Evolutionary conservation across 2,113 vertebrate species (phyloP), one percentile per base, ranked within the genome.

Genomic region (Siniperca chuatsi): DNA sequence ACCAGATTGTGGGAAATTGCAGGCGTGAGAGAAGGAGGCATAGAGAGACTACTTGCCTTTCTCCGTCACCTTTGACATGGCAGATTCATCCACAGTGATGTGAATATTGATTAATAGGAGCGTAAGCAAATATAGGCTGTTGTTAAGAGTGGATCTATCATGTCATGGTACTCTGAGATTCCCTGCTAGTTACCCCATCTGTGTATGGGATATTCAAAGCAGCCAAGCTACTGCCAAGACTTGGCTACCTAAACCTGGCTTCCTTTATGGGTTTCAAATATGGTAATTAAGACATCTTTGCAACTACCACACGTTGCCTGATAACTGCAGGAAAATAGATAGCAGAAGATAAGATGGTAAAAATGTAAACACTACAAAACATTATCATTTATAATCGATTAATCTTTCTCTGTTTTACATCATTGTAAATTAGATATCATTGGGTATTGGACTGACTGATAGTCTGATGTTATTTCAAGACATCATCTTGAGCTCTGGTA

Each of bases 41-140:
- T 18, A 44, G 48, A 81, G 58, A 55, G 60, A 65, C 23, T 20
- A 35, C 74, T 42, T 13, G 40, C 68, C 52, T 77, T 74, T 71
- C 46, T 60, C 44, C 23, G 16, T 60, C 80, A 73, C 83, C 74
- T 82, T 86, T 80, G 77, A 84, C 82, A 77, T 54, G 69, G 70
- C 25, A 74, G 57, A 85, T 79, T 60, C 54, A 68, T 82, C 74
- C 37, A 16, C 55, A 33, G 25, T 12, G 71, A 83, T 67, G 46
- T 62, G 66, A 83, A 66, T 3, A 21, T 62, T 78, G 65, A 83
- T 85, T 65, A 89, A 60, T 52, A 18, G 35, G 33, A 67, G 58
- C 2, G 5, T 48, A 75, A 73, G 62, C 61, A 78, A 83, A 74
- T 79, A 61, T n/a, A 71, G 67, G 55, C 71, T 79, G 37, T 55